Evolutionary conservation across 2,888 invertebrate species (phyloP), one percentile per base, ranked within the genome.

Genomic region (Orgyia antiqua): DNA sequence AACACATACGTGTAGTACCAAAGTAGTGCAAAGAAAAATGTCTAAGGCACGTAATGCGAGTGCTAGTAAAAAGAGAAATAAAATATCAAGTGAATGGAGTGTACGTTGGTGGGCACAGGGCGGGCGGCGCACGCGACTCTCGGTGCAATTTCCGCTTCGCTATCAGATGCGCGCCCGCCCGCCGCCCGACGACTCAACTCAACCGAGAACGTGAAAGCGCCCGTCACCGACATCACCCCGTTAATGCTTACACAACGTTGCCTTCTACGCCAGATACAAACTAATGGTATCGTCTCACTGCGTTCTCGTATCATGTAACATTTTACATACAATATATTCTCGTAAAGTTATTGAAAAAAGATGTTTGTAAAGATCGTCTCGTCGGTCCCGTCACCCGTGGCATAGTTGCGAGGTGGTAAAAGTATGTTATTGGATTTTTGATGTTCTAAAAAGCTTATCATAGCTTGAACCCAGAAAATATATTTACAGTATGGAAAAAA

Each of bases 141-240:
- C 63, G 65, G 68, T 68, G 69, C 76, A 84, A 83, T 86, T 84
- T 86, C 84, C 84, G 84, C 71, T 59, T 60, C 58, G 64, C 69
- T 68, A 73, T 77, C 80, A 72, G 75, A 78, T 71, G 71, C 70
- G 71, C 69, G 64, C 48, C 61, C 70, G 66, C 68, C 68, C 60
- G 36, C 41, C 44, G 63, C 63, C 51, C 29, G 27, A 33, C 50
- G 64, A 62, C 51, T 61, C 58, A 59, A 67, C 63, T 65, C 67
- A 62, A 63, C 61, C 58, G 66, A 62, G 52, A 62, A 61, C 56
- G 44, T 51, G 50, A 39, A 41, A 33, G 37, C 36, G 43, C 35
- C 29, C 9, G 27, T 10, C 13, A 19, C 15, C 15, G 6, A 27
- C 9, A 21, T 10, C 13, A 13, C 18, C 11, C 13, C 25, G 10